These are phyloP conservation scores for Caenorhabditis sp. DNA, from an alignment of 2,888 invertebrate genomes.

Conservation along the genomic window DNA sequence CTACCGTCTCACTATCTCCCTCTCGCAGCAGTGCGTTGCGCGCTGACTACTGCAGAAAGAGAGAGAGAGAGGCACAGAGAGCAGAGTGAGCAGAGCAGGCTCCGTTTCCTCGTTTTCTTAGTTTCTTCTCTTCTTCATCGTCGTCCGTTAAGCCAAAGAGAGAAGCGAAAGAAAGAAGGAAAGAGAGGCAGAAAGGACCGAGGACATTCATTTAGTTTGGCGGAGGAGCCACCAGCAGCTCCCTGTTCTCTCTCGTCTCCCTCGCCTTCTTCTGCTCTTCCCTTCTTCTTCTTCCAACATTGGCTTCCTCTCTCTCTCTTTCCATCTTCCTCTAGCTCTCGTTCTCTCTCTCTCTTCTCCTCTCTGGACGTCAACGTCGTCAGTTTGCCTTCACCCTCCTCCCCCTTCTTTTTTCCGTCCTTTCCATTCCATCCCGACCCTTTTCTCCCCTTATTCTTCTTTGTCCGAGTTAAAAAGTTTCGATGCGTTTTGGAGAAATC, in stretches of 20 bases:
- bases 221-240: conserved; percentile 26
- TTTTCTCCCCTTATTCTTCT: conserved; percentile 13
- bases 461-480: conserved; percentile 11
- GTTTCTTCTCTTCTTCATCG: conserved; percentile 18
- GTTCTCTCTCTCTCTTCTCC: conserved; percentile 6
- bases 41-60: conserved; percentile 37
- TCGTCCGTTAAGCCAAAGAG: conserved; percentile 28
- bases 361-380: conserved; percentile 29
- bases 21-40: conserved; percentile 10
- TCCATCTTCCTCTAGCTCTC: conserved; percentile 13
- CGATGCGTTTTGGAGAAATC: conserved; percentile 64
- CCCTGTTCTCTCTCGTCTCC: conserved; percentile 11
- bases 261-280: conserved; percentile 36
- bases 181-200: background rate
- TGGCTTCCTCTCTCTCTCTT: conserved; percentile 12
- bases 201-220: conserved; percentile 56
- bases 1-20: conserved; percentile 5
- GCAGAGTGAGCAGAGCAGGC: conserved; percentile 1
- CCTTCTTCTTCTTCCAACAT: conserved; percentile 11
- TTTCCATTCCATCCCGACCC: conserved; percentile 18
- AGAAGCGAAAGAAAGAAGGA: conserved; percentile 1
- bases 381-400: conserved; percentile 47
- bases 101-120: conserved; percentile 17
- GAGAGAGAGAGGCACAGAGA: background rate
- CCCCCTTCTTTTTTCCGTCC: conserved; percentile 21